Evolutionary conservation across 1,140 invertebrate species (phyloP).

Genomic region (Aphelenchoides besseyi): DNA sequence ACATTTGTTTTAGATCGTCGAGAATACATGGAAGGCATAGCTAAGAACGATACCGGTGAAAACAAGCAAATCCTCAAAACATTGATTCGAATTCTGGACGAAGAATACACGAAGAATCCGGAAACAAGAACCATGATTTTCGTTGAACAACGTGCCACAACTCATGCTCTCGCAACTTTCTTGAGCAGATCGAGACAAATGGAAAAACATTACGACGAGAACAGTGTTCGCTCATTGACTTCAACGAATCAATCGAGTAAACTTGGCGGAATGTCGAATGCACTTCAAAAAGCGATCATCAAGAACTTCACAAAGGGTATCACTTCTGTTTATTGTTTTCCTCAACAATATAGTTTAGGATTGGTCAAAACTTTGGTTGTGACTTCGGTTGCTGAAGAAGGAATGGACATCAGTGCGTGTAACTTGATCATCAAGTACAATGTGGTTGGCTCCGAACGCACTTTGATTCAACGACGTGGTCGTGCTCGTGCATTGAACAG

Average conservation of each 20-base stretch:
- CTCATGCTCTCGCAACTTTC: conserved; percentile 34
- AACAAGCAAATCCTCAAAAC: conserved; percentile 22
- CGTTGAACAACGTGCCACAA: conserved; percentile 32
- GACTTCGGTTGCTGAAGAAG: conserved; percentile 65
- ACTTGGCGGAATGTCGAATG: conserved; percentile 34
- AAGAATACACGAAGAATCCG: conserved; percentile 37
- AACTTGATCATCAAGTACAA: conserved; percentile 65
- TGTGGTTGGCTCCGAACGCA: conserved; percentile 63
- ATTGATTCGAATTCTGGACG: conserved; percentile 24
- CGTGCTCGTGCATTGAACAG: conserved; percentile 41
- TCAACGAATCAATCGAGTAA: conserved; percentile 41
- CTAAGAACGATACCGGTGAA: not conserved
- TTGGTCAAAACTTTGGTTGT: conserved; percentile 67
- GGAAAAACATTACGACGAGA: conserved; percentile 1
- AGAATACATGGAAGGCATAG: not conserved
- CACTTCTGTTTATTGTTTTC: not conserved
- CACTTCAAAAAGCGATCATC: conserved; percentile 29
- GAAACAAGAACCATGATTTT: conserved; percentile 48
- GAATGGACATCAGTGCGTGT: conserved; percentile 64
- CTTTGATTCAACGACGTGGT: conserved; percentile 64
- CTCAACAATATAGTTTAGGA: conserved; percentile 42
- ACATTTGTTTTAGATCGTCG: not conserved
- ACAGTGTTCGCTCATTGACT: conserved; percentile 19
- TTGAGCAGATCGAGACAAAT: conserved; percentile 11
- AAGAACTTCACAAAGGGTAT: conserved; percentile 37